These are phyloP conservation scores for Sebastes wilsoni DNA, from an alignment of 2,797 vertebrate species.

Conservation along the genomic window DNA sequence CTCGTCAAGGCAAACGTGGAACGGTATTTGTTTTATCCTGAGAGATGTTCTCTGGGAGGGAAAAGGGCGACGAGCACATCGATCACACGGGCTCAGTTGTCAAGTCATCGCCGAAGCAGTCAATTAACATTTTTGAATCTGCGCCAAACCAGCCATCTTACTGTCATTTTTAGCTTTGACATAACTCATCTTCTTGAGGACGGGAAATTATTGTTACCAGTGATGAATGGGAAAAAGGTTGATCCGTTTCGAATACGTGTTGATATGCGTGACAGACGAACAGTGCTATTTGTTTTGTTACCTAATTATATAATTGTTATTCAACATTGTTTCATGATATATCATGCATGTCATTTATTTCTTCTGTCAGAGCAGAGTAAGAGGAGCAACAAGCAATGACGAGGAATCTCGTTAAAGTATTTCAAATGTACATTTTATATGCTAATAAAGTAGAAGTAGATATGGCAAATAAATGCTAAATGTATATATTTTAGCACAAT, in stretches of 20 bases:
- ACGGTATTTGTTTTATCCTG: constrained; percentile 71
- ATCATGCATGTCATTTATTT: constrained; percentile 25
- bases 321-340: constrained; percentile 35
- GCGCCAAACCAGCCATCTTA: constrained; percentile 71
- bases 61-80: constrained; percentile 70
- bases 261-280: constrained; percentile 39
- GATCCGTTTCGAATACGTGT: constrained; percentile 47
- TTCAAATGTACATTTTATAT: background rate
- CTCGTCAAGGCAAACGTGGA: constrained; percentile 61
- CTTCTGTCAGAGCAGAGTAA: background rate
- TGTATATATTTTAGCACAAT: background rate
- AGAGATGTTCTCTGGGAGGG: constrained; percentile 67
- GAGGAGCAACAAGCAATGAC: background rate
- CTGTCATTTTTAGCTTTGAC: constrained; percentile 67
- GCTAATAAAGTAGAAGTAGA: background rate
- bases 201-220: constrained; percentile 64
- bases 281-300: constrained; percentile 45
- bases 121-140: constrained; percentile 77
- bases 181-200: constrained; percentile 68
- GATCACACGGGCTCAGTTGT: constrained; percentile 75
- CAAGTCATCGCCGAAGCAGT: constrained; percentile 70
- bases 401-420: background rate
- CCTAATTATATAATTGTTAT: constrained; percentile 58
- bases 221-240: constrained; percentile 69
- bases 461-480: background rate